These are phyloP conservation scores for Erpornis zantholeuca DNA, from an alignment of 2,113 vertebrate genomes.

Conservation along the genomic window DNA sequence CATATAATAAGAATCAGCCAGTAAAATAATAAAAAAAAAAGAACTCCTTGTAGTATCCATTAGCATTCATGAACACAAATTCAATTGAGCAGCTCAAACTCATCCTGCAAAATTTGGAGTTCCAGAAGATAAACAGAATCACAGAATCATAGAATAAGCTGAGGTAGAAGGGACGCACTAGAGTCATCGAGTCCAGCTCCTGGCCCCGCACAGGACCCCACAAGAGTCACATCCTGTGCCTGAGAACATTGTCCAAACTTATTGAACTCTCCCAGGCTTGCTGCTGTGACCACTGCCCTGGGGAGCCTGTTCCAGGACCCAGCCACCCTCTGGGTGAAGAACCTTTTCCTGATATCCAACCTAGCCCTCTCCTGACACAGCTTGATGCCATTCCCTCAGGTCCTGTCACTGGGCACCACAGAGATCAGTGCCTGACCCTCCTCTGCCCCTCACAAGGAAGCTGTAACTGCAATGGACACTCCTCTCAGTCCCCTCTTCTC, in stretches of 20 bases:
- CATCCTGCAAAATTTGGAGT: not conserved
- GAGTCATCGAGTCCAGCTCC: not conserved
- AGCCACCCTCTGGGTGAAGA: not conserved
- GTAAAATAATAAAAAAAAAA: not conserved
- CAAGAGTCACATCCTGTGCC: no score
- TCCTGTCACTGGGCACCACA: not conserved
- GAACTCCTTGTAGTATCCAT: not conserved
- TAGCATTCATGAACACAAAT: not conserved
- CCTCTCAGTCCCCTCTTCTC: not conserved
- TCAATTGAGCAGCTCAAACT: not conserved
- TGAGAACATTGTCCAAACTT: not conserved
- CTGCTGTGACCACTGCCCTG: fast-evolving
- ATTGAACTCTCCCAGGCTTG: not conserved
- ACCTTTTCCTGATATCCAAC: fast-evolving
- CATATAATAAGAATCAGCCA: not conserved
- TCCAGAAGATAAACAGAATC: not conserved
- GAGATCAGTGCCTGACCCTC: no score
- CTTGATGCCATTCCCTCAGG: fast-evolving
- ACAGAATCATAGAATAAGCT: not conserved
- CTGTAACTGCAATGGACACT: fast-evolving
- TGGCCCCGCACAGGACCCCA: not conserved
- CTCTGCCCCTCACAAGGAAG: not conserved
- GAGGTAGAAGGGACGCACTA: not conserved
- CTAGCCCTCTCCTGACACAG: not conserved
- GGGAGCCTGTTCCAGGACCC: not conserved